A percentile compares a stretch with the other conserved stretches of the same genome.
These are phyloP conservation scores for Crotalus adamanteus DNA, from an alignment of 2,797 vertebrate genomes.

Conservation along the genomic window DNA sequence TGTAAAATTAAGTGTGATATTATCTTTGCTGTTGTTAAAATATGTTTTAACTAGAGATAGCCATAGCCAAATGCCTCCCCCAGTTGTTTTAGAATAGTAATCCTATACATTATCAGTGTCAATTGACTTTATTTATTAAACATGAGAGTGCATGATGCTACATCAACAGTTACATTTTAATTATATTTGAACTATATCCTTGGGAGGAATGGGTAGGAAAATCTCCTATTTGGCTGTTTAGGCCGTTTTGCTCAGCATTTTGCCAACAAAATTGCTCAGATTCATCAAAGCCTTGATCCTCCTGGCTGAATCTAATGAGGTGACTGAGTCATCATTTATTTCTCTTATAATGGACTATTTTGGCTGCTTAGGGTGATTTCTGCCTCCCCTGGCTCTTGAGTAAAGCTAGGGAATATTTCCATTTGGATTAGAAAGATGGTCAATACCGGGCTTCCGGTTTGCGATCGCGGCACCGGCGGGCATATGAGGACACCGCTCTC, in stretches of 20 bases:
- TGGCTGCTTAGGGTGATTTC: neutral
- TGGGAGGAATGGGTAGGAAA: neutral
- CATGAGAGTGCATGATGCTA: neutral
- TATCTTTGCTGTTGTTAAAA: neutral
- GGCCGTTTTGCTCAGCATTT: neutral
- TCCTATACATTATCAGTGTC: neutral
- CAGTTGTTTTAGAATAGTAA: neutral
- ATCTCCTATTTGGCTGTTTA: neutral
- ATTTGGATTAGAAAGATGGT: neutral
- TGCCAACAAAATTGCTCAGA: neutral
- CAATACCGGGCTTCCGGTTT: neutral
- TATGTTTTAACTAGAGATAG: neutral
- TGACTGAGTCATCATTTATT: neutral
- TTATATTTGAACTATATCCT: neutral
- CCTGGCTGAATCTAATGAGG: neutral
- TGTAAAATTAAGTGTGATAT: neutral
- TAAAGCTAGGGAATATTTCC: neutral
- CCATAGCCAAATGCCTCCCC: neutral
- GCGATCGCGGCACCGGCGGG: no score
- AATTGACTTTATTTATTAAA: neutral
- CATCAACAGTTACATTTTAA: neutral
- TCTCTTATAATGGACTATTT: neutral
- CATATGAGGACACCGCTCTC: no score
- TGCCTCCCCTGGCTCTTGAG: neutral
- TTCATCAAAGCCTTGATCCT: neutral